Evolutionary conservation across 2,888 invertebrate species (phyloP), one percentile per base, ranked within the genome.

Genomic region (Parthenolecanium corni): DNA sequence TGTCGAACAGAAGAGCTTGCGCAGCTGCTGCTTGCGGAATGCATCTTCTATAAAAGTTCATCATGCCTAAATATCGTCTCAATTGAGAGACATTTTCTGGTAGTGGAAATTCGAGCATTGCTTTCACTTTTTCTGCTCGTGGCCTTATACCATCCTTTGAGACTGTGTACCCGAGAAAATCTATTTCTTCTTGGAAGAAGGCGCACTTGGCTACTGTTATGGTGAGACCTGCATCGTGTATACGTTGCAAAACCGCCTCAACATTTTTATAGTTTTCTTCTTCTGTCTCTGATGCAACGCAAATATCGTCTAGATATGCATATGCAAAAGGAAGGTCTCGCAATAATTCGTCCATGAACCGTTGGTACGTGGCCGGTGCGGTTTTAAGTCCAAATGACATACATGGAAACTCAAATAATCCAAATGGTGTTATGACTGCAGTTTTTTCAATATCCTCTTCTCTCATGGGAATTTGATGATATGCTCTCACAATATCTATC

Each of bases 371-470:
- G 23, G 38, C 68, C 0, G 68, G 64, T 0, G 68, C 70, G 31
- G 69, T 69, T 1, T 58, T 31, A 2, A 70, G 62, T 1, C 69
- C 68, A 23, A 66, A 66, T 1, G 67, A 63, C 66, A 69, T 68
- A 2, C 46, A 71, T 9, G 52, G 14, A 52, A 67, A 65, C 40
- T 67, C 65, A 52, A 64, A 67, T 3, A 66, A 21, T 1, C 66
- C 67, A 52, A 69, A 70, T 1, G 70, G 68, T 3, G 69, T 71
- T 6, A 58, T 69, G 1, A 70, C 66, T 2, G 68, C 70, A 1
- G 70, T 70, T 62, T 72, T 71, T 3, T 21, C 65, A 9, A 71
- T 62, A 62, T 71, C 69, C 0, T 65, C 65, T 6, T 62, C 47
- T 2, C 47, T 57, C n/a, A 71, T 67, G 9, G 68, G 69, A 21